Conservation (phyloP, 1,140 invertebrate species). For the Caenorhabditis inopinata region DNA sequence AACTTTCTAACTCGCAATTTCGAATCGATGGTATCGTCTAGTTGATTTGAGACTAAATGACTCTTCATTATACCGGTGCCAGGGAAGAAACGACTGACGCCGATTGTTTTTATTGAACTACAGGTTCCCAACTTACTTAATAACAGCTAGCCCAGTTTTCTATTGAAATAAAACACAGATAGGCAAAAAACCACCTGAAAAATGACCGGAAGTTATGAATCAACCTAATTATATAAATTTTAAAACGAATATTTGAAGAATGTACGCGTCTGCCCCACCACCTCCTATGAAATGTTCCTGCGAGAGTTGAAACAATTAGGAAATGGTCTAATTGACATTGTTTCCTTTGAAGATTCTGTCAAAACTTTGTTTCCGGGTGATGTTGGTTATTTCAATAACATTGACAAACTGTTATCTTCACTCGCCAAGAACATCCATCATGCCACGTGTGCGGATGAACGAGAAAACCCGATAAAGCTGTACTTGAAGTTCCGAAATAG, state of each 20-base stretch:
- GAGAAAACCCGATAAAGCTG: not conserved
- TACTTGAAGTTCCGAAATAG: not conserved
- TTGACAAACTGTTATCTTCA: not conserved
- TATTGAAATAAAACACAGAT: too few species aligned
- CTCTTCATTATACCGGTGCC: too few species aligned
- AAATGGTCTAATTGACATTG: not conserved
- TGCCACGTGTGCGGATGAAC: not conserved
- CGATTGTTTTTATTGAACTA: too few species aligned
- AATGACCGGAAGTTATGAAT: too few species aligned
- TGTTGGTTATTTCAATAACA: not conserved
- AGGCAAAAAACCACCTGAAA: too few species aligned
- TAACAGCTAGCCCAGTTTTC: too few species aligned
- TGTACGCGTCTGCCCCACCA: not conserved
- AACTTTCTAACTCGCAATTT: too few species aligned
- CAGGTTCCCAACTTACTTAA: too few species aligned
- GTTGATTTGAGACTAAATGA: too few species aligned
- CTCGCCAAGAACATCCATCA: constrained; percentile 1
- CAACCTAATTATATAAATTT: too few species aligned
- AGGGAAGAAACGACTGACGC: too few species aligned
- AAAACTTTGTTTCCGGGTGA: not conserved
- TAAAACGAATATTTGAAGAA: not conserved
- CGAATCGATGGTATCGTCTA: too few species aligned
- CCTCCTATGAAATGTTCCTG: not conserved
- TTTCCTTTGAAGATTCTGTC: not conserved
- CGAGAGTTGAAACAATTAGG: constrained; percentile 10